phyloP scores from a whole-genome alignment of 64 coral and sea anemone species.

The Hydrozoanthus tunicans region DNA sequence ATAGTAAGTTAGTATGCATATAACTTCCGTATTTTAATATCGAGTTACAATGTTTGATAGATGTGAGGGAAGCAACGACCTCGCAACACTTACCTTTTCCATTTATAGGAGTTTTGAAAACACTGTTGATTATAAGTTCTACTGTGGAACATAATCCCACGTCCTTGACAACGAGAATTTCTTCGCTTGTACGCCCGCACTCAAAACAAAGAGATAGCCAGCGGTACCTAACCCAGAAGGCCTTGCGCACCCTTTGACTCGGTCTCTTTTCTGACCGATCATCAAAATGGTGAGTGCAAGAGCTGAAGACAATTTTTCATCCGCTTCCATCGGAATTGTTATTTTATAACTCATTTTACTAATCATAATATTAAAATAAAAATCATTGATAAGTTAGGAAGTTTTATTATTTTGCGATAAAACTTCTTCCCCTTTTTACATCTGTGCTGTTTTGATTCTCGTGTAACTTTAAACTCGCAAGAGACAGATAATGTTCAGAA shows the following conservation, averaged over 20 bases:
- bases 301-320: conserved; percentile 17
- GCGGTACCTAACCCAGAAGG: conserved; percentile 64
- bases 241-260: conserved; percentile 13
- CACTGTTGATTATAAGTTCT: not conserved
- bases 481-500: not conserved
- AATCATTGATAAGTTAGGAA: not conserved
- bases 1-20: no score
- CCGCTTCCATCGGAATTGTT: conserved; percentile 57
- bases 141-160: no score
- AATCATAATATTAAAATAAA: not conserved
- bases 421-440: not conserved
- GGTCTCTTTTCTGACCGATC: conserved; percentile 58
- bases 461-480: not conserved
- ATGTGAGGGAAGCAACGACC: not conserved
- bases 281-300: conserved; percentile 83
- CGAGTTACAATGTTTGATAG: no score
- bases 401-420: not conserved
- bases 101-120: not conserved
- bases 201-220: not conserved
- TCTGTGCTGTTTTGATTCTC: not conserved
- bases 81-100: conserved; percentile 1
- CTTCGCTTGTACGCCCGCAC: not conserved
- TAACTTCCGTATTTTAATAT: no score
- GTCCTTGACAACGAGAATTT: conserved; percentile 19
- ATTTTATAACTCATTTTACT: not conserved